Evolutionary conservation across 2,113 vertebrate species (phyloP).

Genomic region (Eulemur rufifrons): DNA sequence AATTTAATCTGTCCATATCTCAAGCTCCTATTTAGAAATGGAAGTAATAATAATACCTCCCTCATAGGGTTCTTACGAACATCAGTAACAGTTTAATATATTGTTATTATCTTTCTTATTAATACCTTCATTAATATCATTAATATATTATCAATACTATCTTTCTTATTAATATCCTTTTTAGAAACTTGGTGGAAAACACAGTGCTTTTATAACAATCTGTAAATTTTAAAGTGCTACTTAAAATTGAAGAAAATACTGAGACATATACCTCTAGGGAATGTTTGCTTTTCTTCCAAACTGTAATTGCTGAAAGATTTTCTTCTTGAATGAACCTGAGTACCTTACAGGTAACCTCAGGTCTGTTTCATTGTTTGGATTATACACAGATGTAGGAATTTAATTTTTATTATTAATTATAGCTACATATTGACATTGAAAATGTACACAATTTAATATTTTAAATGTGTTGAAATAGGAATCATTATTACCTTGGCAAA

Average conservation of each 20-base stretch:
- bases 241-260: conserved; percentile 26
- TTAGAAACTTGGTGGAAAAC: neutral
- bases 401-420: conserved; percentile 10
- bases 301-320: conserved; percentile 26
- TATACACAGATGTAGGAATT: neutral
- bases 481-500: neutral
- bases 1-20: neutral
- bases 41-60: conserved; percentile 4
- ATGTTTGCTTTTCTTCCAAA: conserved; percentile 37
- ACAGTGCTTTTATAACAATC: neutral
- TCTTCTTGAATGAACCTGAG: neutral
- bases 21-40: conserved; percentile 16
- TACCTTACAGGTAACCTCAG: neutral
- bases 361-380: conserved; percentile 14
- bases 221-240: neutral
- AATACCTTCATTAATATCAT: neutral
- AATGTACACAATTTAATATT: neutral
- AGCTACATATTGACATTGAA: neutral
- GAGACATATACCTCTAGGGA: neutral
- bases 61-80: neutral
- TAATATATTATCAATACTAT: neutral
- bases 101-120: neutral
- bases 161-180: neutral
- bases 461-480: conserved; percentile 10
- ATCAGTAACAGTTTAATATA: neutral